Evolutionary conservation across 2,113 vertebrate species (phyloP).

Genomic region (Grammomys dolichurus): DNA sequence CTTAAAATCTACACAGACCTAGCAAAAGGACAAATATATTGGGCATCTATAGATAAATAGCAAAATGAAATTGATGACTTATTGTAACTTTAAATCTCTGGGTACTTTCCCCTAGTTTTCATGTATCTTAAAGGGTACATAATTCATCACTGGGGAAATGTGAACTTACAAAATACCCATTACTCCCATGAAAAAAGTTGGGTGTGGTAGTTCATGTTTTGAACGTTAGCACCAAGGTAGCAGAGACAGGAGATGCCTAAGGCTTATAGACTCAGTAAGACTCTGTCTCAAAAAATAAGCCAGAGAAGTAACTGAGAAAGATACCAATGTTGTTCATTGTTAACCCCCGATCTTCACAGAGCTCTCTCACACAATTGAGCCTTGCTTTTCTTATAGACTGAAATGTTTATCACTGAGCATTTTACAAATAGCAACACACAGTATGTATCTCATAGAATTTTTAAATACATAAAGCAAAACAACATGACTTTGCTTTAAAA

Average conservation of each 20-base stretch:
- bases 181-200: neutral
- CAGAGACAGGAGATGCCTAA: neutral
- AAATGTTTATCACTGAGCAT: neutral
- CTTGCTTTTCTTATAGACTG: neutral
- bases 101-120: neutral
- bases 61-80: neutral
- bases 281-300: neutral
- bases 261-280: neutral
- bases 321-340: too few relatives aligned
- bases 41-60: neutral
- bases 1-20: conserved; percentile 56
- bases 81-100: neutral
- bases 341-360: neutral
- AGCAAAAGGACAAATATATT: conserved; percentile 54
- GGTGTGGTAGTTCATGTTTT: neutral
- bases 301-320: neutral
- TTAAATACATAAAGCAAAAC: conserved; percentile 35
- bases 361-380: too few relatives aligned
- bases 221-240: neutral
- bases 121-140: neutral
- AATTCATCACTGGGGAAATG: neutral
- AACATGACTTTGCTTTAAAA: neutral
- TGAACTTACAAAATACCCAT: neutral
- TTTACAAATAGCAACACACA: neutral
- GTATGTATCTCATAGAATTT: neutral